Conservation (phyloP, 2,797 vertebrate genomes). For the Amblyraja radiata region DNA sequence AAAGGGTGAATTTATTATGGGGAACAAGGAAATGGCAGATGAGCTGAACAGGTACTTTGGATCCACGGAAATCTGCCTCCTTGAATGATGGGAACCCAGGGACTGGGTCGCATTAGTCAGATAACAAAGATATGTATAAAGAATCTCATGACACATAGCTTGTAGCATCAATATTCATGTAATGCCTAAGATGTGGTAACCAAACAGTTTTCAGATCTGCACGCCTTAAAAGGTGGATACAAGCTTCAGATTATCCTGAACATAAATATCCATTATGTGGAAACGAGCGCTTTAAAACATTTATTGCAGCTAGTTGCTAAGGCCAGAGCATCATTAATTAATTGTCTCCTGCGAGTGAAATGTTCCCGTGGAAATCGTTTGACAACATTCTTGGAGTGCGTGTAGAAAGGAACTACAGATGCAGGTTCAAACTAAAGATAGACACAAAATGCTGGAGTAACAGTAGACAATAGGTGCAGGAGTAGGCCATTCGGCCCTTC, state of each 20-base stretch:
- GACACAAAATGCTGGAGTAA: too few relatives aligned
- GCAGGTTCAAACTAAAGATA: too few relatives aligned
- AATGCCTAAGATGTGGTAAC: not conserved
- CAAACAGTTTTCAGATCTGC: not conserved
- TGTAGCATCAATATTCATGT: not conserved
- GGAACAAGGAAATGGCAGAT: too few relatives aligned
- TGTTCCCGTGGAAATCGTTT: not conserved
- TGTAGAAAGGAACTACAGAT: too few relatives aligned
- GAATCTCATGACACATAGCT: not conserved
- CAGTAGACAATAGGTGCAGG: too few relatives aligned
- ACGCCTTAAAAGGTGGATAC: not conserved
- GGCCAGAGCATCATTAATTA: conserved; percentile 29
- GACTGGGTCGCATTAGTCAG: not conserved
- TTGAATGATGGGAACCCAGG: too few relatives aligned
- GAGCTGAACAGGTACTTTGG: too few relatives aligned
- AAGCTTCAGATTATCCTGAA: not conserved
- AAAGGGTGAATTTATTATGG: too few relatives aligned
- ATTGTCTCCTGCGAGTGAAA: not conserved
- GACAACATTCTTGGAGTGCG: not conserved
- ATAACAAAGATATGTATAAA: not conserved
- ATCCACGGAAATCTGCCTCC: too few relatives aligned
- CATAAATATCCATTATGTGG: conserved; percentile 8
- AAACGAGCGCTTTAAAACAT: conserved; percentile 14
- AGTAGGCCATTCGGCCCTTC: too few relatives aligned
- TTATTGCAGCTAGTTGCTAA: conserved; percentile 11